Percentiles rank a stretch among this genome's conserved stretches.
Evolutionary conservation across 2,888 invertebrate genomes (phyloP).

Genomic region (Chrysolina oricalcia): DNA sequence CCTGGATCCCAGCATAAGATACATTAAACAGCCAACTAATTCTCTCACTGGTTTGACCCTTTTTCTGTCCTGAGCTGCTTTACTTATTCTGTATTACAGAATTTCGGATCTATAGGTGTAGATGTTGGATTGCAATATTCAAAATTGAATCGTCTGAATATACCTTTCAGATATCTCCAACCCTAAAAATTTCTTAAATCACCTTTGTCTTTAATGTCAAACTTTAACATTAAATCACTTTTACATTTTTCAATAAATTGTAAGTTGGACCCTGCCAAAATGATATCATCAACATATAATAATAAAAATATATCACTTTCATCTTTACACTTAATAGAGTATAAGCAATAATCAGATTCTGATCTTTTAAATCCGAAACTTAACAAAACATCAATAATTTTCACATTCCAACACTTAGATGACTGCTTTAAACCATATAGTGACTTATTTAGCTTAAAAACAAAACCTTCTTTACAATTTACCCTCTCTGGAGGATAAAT

Average conservation of each 20-base stretch:
- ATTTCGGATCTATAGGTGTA: neutral
- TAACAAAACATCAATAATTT: too few relatives aligned
- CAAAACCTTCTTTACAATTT: conserved; percentile 34
- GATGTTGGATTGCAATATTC: neutral
- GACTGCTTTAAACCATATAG: too few relatives aligned
- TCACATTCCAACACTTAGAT: neutral
- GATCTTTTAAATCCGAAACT: neutral
- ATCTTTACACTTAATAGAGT: neutral
- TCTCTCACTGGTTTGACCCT: conserved; percentile 26
- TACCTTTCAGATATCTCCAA: neutral
- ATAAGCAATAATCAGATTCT: neutral
- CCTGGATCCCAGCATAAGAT: conserved; percentile 24
- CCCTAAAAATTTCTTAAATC: neutral
- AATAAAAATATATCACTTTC: neutral
- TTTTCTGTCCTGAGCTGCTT: neutral
- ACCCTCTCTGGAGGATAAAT: conserved; percentile 27
- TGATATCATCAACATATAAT: too few relatives aligned
- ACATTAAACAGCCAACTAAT: conserved; percentile 38
- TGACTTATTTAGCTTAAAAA: conserved; percentile 31
- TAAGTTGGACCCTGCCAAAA: too few relatives aligned
- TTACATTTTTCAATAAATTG: too few relatives aligned
- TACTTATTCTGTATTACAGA: neutral
- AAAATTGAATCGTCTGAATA: neutral
- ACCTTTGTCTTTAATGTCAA: neutral
- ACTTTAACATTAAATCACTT: too few relatives aligned